Base-by-base conservation (phyloP, 2,113 vertebrate genomes). In the Lontra canadensis region DNA sequence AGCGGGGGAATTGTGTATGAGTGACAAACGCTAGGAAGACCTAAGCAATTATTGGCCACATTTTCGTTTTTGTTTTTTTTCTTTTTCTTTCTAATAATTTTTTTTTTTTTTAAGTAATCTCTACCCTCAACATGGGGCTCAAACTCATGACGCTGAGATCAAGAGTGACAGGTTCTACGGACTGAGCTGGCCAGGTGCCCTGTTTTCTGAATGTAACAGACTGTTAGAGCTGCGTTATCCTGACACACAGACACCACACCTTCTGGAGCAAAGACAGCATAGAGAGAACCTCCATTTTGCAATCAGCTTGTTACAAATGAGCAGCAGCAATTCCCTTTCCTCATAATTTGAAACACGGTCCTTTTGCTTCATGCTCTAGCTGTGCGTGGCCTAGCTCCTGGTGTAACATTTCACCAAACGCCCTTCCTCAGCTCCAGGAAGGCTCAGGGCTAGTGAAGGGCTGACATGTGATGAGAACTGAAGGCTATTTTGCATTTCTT, bases 1-100 rank as follows among this genome's bases (percentile, higher is more conserved):
- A 79, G 18, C 18, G 17, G 2, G 36, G 76, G 80, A 67, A 17
- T 71, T 90, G 69, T 69, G 86, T 96, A 92, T 95, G 90, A 85
- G 90, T 29, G 80, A 81, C 34, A 83, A 80, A 63, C 55, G 20
- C 17, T 71, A 49, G 31, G 44, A 74, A 96, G 57, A 17, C 34
- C n/a, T 52, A 78, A 85, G 55, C 63, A 71, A 94, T 85, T 81
- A 78, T 42, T 29, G n/a, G 21, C 21, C 42, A 11, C 49, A 11
- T 59, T 26, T 76, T 23, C 4, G 61, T 2, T 61, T 61, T 25
- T 42, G 11, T 12, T 18, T 39, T 36, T 36, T 42, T 1, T 42
- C 5, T 74, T 42, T 14, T 74, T 42, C 39, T 26, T 44, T 44
- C 8, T 44, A 69, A 69, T 44, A 26, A 7, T 74, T 42, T 23